Conservation (phyloP, 2,113 vertebrate genomes). For the Fukomys damarensis region DNA sequence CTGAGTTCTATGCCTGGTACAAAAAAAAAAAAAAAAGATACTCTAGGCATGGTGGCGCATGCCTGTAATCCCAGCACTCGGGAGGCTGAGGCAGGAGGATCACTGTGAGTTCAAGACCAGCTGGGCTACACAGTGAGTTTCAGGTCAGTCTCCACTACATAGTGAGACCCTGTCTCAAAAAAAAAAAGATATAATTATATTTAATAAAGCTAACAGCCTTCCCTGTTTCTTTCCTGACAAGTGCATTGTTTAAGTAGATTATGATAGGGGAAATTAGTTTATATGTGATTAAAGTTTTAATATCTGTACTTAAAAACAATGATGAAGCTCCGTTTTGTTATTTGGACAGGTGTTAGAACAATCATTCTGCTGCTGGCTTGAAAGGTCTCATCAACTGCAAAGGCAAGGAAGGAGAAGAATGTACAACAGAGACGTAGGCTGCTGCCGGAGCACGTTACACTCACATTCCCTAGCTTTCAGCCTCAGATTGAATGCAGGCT, state of each 20-base stretch:
- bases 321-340: neutral
- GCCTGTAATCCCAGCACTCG: no score
- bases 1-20: no score
- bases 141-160: no score
- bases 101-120: no score
- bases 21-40: no score
- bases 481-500: neutral
- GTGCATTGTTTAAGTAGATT: constrained; percentile 5
- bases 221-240: neutral
- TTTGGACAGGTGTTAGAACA: neutral
- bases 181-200: no score
- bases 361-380: neutral
- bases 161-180: no score
- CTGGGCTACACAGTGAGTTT: no score
- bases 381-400: neutral
- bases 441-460: neutral
- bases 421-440: neutral
- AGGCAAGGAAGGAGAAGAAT: neutral
- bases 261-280: neutral
- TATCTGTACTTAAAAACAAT: neutral
- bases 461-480: neutral
- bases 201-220: neutral
- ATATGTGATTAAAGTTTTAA: neutral
- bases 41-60: no score
- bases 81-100: no score